Base-by-base conservation (phyloP, 2,888 invertebrate species). In the Suillia variegata region DNA sequence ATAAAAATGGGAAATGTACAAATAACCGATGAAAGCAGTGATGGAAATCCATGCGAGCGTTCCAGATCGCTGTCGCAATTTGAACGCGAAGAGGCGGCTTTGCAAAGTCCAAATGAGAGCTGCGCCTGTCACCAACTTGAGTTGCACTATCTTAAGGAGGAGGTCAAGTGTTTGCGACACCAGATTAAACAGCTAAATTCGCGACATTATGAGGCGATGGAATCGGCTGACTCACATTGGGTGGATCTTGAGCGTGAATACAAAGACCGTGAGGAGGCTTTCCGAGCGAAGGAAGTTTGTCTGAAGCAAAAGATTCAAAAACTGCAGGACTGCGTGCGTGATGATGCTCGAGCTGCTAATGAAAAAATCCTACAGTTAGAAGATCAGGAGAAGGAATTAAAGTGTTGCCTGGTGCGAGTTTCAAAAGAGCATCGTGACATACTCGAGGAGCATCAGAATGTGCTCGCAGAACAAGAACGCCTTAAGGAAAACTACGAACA, bases 151-250 rank as follows among this genome's bases (percentile, higher is more conserved):
- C 69, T 80, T 8, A 77, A 75, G 49, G 80, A 79, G 8, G 80
- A 80, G 64, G 65, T 80, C 1, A 75, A 74, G 59, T 71, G 63
- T 38, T 66, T 82, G 50, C 80, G 77, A 38, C 76, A 67, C 63
- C 79, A 73, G 78, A 85, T 80, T 62, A 83, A 87, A 50, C 85
- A 86, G 33, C 81, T 90, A 61, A 88, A 88, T 74, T 82, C 87
- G 1, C 87, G 89, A 0, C 90, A 90, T 70, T 84, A 89, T 69
- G 87, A 88, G 71, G 89, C 89, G 70, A 77, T 91, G 73, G 88
- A 89, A 58, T 87, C 89, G 60, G 89, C 89, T 0, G 90, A 90
- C 63, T 87, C 89, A 61, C 86, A 89, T 81, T 89, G 89, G 87
- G 86, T 87, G 0, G 88, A 88, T 70, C 85, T 89, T 84, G 89